Evolutionary conservation across 2,113 vertebrate genomes (phyloP).

Genomic region (Misgurnus anguillicaudatus): DNA sequence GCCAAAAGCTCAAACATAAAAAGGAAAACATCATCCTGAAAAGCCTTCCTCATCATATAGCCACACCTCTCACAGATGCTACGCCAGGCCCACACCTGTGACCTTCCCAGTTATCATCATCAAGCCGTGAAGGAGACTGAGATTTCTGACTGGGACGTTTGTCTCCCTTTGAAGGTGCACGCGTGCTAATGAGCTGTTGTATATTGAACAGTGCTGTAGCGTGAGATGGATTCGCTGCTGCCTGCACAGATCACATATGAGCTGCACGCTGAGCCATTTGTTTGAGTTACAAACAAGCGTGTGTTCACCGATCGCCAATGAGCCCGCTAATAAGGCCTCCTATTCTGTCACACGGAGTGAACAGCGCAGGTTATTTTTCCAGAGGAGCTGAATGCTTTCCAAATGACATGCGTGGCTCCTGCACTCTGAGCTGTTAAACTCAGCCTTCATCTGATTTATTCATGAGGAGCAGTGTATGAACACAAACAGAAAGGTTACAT

Average conservation of each 20-base stretch:
- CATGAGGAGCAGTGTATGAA: slow-evolving; percentile 26
- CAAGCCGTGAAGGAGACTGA: slow-evolving; percentile 17
- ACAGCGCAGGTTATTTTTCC: slow-evolving; percentile 13
- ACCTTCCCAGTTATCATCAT: slow-evolving; percentile 8
- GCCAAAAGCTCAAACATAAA: not conserved
- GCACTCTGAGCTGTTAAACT: slow-evolving; percentile 30
- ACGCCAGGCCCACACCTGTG: slow-evolving; percentile 1
- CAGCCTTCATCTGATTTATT: slow-evolving; percentile 30
- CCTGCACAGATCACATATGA: not conserved
- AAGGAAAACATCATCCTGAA: not conserved
- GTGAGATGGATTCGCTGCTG: not conserved
- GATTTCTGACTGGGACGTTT: slow-evolving; percentile 2
- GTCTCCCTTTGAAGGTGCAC: not conserved
- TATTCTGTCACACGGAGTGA: slow-evolving; percentile 13
- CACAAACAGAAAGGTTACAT: slow-evolving; percentile 41
- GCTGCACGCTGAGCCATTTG: not conserved
- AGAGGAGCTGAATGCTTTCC: slow-evolving; percentile 13
- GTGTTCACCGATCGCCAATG: not conserved
- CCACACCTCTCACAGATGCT: not conserved
- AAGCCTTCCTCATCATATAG: not conserved
- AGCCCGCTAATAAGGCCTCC: not conserved
- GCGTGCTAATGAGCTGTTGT: slow-evolving; percentile 18
- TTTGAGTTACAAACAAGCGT: not conserved
- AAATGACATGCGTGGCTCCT: slow-evolving; percentile 7
- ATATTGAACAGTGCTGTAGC: slow-evolving; percentile 4